A percentile compares a stretch with the other conserved stretches of the same genome.
These are phyloP conservation scores for Agonopterix arenella DNA, from an alignment of 2,888 invertebrate genomes.

Conservation along the genomic window DNA sequence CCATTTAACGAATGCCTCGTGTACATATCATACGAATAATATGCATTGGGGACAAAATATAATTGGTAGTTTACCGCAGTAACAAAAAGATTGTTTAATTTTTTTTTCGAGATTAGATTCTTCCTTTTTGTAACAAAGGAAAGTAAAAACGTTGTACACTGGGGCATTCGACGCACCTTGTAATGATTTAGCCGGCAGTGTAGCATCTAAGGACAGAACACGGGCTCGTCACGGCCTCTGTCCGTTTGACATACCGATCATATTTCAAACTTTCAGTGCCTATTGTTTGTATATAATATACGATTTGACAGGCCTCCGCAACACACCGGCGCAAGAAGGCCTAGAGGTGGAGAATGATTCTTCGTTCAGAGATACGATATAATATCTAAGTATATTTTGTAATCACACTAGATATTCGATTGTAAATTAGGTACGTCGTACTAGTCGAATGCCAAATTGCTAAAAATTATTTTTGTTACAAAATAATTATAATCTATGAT, in stretches of 20 bases:
- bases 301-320: slow-evolving; percentile 28
- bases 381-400: slow-evolving; percentile 56
- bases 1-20: slow-evolving; percentile 35
- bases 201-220: slow-evolving; percentile 20
- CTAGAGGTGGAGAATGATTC: slow-evolving; percentile 29
- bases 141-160: background rate
- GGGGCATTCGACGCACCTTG: slow-evolving; percentile 46
- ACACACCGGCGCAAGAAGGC: slow-evolving; percentile 16
- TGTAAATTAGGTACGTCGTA: slow-evolving; percentile 37
- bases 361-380: slow-evolving; percentile 68
- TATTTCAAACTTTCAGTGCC: slow-evolving; percentile 57
- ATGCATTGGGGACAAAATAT: too few species aligned
- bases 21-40: slow-evolving; percentile 22
- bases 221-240: slow-evolving; percentile 9
- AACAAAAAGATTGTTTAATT: too few species aligned
- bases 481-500: slow-evolving; percentile 16
- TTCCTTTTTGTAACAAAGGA: background rate
- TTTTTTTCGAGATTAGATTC: background rate
- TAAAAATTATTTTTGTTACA: slow-evolving; percentile 57
- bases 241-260: slow-evolving; percentile 32
- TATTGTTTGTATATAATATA: slow-evolving; percentile 53
- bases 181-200: slow-evolving; percentile 47
- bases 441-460: slow-evolving; percentile 48
- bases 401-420: slow-evolving; percentile 50
- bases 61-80: too few species aligned